Evolutionary conservation across 2,888 invertebrate genomes (phyloP), one percentile per base, ranked within the genome.

Genomic region (Autographa gamma): DNA sequence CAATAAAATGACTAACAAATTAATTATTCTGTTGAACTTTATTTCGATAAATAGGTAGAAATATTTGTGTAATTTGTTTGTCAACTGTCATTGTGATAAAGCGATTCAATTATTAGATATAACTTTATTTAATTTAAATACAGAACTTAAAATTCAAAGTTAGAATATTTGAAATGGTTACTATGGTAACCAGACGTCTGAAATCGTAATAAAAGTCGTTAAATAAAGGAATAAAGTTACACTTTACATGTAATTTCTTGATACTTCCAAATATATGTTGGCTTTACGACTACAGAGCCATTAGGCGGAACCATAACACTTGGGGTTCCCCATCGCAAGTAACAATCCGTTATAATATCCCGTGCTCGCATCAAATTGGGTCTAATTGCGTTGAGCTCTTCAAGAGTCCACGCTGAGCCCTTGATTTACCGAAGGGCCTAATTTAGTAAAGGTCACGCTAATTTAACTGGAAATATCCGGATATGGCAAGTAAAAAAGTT

Each of bases 381-480:
- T 70, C 31, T 75, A 80, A 84, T 84, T 80, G 61, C 71, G 43
- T 68, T 62, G 67, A 72, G 69, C 73, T 73, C 73, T 73, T 73
- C 56, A 73, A 79, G 66, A 65, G 59, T 72, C 43, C 63, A 60
- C 70, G 60, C 58, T 62, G 62, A 74, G 63, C 72, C 76, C 54
- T 59, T 68, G 76, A 74, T 81, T 82, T 78, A 66, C 56, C 63
- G 62, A 74, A 78, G 73, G 73, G 59, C 60, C 73, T 76, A 82
- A 78, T 83, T 81, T 81, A 71, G 72, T 71, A 63, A 69, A 63
- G 80, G 74, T 75, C 74, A 59, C 63, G 71, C 59, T 80, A 74
- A 79, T 77, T 79, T 79, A 61, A 73, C 75, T 66, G 69, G 63
- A 77, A 76, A 72, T 63, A 77, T 76, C 69, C 25, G 52, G 74